Evolutionary conservation across 2,113 vertebrate species (phyloP).

Genomic region (Phodopus roborovskii): DNA sequence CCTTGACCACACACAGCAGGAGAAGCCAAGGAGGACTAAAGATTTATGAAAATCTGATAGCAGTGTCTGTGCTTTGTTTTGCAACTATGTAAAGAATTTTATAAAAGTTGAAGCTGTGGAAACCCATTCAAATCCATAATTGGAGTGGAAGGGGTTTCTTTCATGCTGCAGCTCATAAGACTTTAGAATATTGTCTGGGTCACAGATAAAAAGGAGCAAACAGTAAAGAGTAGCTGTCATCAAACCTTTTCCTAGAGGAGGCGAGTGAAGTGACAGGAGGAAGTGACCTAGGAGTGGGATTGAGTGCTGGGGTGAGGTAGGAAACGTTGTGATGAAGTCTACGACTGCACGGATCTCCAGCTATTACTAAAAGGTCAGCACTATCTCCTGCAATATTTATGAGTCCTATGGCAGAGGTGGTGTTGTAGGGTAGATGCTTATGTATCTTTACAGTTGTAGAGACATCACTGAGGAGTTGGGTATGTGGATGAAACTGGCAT

Average conservation of each 20-base stretch:
- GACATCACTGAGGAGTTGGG: not conserved
- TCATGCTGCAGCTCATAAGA: not conserved
- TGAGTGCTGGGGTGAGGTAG: not conserved
- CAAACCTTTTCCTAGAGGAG: not conserved
- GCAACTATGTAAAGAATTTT: not conserved
- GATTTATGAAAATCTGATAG: not conserved
- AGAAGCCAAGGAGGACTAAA: not conserved
- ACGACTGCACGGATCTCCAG: not conserved
- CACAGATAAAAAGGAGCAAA: not conserved
- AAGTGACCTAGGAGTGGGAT: conserved; percentile 3
- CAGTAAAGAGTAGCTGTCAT: not conserved
- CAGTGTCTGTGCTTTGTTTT: not conserved
- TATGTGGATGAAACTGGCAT: not conserved
- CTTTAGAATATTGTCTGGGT: not conserved
- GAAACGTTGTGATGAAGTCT: not conserved
- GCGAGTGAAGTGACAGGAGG: not conserved
- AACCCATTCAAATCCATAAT: not conserved
- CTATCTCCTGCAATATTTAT: not conserved
- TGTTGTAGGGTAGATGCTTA: not conserved
- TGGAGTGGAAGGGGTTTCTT: not conserved
- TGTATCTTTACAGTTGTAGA: not conserved
- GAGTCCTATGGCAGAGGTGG: not conserved
- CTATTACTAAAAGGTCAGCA: not conserved
- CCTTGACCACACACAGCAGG: not conserved
- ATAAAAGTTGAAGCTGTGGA: not conserved